Base-by-base conservation (phyloP, 2,113 vertebrate genomes). In the Taxidea taxus region DNA sequence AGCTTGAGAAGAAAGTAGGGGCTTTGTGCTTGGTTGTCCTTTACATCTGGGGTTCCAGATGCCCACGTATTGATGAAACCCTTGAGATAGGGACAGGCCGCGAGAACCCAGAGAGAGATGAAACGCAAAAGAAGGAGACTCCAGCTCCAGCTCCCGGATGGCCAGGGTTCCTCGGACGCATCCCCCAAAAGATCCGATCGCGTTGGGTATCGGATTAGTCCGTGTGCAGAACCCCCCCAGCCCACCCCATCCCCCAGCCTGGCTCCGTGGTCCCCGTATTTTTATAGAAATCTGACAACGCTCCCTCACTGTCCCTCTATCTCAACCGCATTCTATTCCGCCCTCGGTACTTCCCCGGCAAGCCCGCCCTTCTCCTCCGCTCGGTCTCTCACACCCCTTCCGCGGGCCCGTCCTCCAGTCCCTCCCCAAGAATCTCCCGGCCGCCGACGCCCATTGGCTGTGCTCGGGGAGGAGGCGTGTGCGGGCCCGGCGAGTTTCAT, bases 401-500 rank as follows among this genome's bases (percentile, higher is more conserved):
- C 60, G 4, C 6, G 10, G 66, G 78, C 58, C 77, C 77, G 91
- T n/a, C 88, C 92, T 93, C 90, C 82, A 0, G 95, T 62, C 64
- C 92, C 95, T 44, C 81, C 74, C 60, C 72, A 21, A 88, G 88
- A 60, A 92, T 56, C 95, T 72, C 49, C 60, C 49, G 27, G 74
- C 15, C 3, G 80, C 74, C 6, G 77, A 3, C 70, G 86, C 96
- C 98, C 98, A 99, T 99, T 99, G 99, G 99, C 95, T 95, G 91
- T 6, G 60, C 29, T 89, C 86, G 1, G 89, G 81, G 62, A 90
- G 92, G 97, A 97, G 98, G 99, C 98, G 98, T 98, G 98, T 98
- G 98, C 98, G 7, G 58, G 54, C 70, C 87, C 0, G 95, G 98
- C 97, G 98, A 97, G 98, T 98, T 99, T 99, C 98, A 99, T 99